Evolutionary conservation across 2,888 invertebrate genomes (phyloP).

Genomic region (Drosophila atripex): DNA sequence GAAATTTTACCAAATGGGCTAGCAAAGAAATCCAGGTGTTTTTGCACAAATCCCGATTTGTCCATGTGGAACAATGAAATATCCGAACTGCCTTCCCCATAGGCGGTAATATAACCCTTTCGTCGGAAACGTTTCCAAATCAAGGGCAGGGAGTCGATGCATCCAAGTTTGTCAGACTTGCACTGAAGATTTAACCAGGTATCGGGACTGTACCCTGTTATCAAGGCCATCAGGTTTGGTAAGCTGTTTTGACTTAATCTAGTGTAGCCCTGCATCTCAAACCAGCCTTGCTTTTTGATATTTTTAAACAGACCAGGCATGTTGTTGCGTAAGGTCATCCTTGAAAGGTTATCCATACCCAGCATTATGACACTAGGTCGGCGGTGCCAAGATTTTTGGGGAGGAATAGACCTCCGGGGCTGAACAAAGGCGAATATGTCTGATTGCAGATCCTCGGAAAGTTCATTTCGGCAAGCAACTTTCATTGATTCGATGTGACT

Average conservation of each 20-base stretch:
- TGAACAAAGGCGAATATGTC: slow-evolving; percentile 17
- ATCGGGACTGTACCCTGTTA: slow-evolving; percentile 86
- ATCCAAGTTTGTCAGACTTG: slow-evolving; percentile 84
- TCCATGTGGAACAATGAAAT: background rate
- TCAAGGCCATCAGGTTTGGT: slow-evolving; percentile 92
- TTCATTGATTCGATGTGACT: background rate
- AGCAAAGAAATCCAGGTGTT: slow-evolving; percentile 92
- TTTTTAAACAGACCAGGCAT: slow-evolving; percentile 88
- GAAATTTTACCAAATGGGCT: slow-evolving; percentile 86
- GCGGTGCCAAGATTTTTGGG: background rate
- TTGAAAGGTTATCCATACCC: slow-evolving; percentile 93
- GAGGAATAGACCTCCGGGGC: background rate
- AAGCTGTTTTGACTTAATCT: slow-evolving; percentile 93
- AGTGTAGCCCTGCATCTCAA: slow-evolving; percentile 89
- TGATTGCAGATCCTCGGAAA: slow-evolving; percentile 1
- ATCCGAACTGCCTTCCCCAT: slow-evolving; percentile 89
- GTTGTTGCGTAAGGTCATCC: slow-evolving; percentile 89
- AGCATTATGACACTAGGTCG: slow-evolving; percentile 85
- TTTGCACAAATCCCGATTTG: slow-evolving; percentile 66
- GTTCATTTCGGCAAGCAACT: slow-evolving; percentile 3
- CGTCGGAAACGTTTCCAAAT: slow-evolving; percentile 90
- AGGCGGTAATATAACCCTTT: slow-evolving; percentile 89
- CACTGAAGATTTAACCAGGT: slow-evolving; percentile 73
- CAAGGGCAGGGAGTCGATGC: slow-evolving; percentile 88
- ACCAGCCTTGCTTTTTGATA: slow-evolving; percentile 86